phyloP scores from a whole-genome alignment of 2,113 vertebrate species.

The Oncorhynchus gorbuscha region DNA sequence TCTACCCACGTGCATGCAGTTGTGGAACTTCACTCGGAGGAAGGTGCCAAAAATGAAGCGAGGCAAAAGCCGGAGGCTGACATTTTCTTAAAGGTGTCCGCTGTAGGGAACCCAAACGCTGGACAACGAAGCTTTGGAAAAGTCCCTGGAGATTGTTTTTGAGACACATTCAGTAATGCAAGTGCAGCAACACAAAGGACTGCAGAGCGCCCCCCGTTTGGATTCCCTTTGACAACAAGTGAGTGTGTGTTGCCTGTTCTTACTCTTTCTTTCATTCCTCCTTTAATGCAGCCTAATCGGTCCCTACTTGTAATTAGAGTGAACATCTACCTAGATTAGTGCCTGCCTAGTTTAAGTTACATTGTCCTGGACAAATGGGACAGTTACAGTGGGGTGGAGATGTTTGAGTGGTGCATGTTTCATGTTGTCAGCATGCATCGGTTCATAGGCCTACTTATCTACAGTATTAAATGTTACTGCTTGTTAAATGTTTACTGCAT shows the following conservation, averaged over 20 bases:
- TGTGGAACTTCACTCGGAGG: background rate
- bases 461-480: background rate
- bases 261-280: slow-evolving; percentile 41
- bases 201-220: slow-evolving; percentile 55
- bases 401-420: background rate
- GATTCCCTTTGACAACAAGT: slow-evolving; percentile 64
- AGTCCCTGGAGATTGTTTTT: slow-evolving; percentile 44
- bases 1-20: slow-evolving; percentile 7
- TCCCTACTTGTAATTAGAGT: slow-evolving; percentile 39
- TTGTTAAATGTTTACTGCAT: background rate
- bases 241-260: slow-evolving; percentile 50
- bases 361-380: slow-evolving; percentile 17
- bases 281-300: slow-evolving; percentile 43
- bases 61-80: slow-evolving; percentile 54
- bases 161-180: slow-evolving; percentile 56
- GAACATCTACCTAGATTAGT: slow-evolving; percentile 46
- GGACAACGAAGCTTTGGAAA: slow-evolving; percentile 40
- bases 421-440: background rate
- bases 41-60: slow-evolving; percentile 56
- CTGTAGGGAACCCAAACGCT: slow-evolving; percentile 56
- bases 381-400: background rate
- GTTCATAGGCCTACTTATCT: background rate
- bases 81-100: slow-evolving; percentile 57
- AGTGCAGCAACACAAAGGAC: slow-evolving; percentile 45
- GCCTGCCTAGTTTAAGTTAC: slow-evolving; percentile 19